A percentile compares a stretch with the other conserved stretches of the same genome.
Conservation (phyloP, 2,797 vertebrate genomes). For the Diglossa cyanea region DNA sequence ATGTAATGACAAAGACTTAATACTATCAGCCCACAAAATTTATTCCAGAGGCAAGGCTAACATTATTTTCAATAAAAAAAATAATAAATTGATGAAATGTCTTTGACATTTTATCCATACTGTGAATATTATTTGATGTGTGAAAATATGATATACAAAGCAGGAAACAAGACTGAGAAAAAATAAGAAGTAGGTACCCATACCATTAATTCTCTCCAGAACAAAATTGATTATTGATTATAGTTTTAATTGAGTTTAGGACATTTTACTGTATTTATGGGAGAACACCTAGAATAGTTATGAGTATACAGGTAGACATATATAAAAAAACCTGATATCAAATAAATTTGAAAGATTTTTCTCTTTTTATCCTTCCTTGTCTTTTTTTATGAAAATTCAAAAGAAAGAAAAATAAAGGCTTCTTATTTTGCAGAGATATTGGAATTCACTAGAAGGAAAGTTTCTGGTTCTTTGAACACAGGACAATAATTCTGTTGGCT, state of each 20-base stretch:
- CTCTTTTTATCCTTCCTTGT: background rate
- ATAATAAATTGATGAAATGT: background rate
- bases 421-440: background rate
- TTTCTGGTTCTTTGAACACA: background rate
- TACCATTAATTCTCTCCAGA: background rate
- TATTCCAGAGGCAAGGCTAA: background rate
- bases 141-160: background rate
- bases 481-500: background rate
- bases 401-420: background rate
- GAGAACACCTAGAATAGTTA: background rate
- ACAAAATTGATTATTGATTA: background rate
- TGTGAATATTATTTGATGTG: background rate
- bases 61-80: background rate
- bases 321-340: background rate
- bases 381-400: background rate
- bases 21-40: background rate
- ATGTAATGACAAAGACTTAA: background rate
- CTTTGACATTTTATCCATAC: background rate
- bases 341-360: background rate
- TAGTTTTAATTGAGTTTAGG: background rate
- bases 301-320: background rate
- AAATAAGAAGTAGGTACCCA: background rate
- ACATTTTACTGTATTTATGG: background rate
- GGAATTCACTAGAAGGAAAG: background rate
- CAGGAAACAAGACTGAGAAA: background rate